Percentiles rank a stretch among this genome's conserved stretches.
Evolutionary conservation across 2,797 vertebrate species (phyloP).

Genomic region (Okamejei kenojei): DNA sequence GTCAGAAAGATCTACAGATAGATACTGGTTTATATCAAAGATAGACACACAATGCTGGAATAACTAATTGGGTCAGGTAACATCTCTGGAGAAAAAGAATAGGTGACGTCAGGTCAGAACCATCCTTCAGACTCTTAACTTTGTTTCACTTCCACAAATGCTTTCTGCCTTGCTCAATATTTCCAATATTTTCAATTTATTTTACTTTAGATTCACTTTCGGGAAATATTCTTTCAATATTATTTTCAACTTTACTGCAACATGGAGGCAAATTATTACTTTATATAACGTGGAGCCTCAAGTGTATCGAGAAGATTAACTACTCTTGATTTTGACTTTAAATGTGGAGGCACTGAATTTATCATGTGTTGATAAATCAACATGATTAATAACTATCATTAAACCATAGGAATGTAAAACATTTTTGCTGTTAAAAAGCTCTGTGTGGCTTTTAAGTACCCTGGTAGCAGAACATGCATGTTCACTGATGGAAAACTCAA

Average conservation of each 20-base stretch:
- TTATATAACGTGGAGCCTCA: background rate
- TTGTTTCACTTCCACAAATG: no score
- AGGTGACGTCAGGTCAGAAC: no score
- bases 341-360: background rate
- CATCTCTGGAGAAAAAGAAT: no score
- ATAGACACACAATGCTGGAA: no score
- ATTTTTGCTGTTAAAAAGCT: background rate
- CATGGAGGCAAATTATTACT: background rate
- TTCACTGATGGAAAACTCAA: background rate
- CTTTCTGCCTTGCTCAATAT: no score
- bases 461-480: background rate
- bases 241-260: background rate
- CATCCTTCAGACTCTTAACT: no score
- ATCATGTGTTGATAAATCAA: slow-evolving; percentile 10
- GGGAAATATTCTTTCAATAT: background rate
- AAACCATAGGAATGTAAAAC: background rate
- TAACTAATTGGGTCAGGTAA: no score
- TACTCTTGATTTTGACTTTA: background rate
- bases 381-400: slow-evolving; percentile 13
- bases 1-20: no score
- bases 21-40: no score
- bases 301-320: background rate
- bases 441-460: background rate
- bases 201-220: no score
- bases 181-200: no score